These are phyloP conservation scores for Menidia beryllina DNA, from an alignment of 2,113 vertebrate genomes.

Conservation along the genomic window DNA sequence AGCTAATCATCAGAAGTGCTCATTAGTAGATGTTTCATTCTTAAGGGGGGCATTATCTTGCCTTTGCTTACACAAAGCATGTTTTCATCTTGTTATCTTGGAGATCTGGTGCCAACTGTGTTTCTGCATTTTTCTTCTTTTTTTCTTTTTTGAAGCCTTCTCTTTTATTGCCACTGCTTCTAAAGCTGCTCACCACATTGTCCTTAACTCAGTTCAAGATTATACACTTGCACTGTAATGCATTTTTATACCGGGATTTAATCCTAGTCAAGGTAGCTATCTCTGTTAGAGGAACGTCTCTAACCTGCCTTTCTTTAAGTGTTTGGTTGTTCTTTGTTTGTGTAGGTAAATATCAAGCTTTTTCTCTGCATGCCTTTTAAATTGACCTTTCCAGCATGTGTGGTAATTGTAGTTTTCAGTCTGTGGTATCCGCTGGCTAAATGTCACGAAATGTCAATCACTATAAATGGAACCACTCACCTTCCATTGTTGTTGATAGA, in stretches of 20 bases:
- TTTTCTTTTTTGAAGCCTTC: constrained; percentile 40
- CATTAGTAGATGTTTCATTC: not conserved
- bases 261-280: constrained; percentile 22
- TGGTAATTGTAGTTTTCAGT: constrained; percentile 45
- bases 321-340: constrained; percentile 25
- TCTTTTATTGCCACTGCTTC: constrained; percentile 58
- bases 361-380: constrained; percentile 63
- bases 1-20: constrained; percentile 49
- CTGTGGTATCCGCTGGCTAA: constrained; percentile 49
- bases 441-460: constrained; percentile 45
- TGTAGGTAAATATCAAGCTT: constrained; percentile 29
- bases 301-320: constrained; percentile 1
- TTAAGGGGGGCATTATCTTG: constrained; percentile 21
- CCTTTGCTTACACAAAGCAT: constrained; percentile 29
- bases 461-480: constrained; percentile 57
- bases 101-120: constrained; percentile 11
- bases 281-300: constrained; percentile 24
- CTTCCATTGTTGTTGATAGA: constrained; percentile 27
- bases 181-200: constrained; percentile 68
- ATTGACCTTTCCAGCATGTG: constrained; percentile 38
- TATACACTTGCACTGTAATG: constrained; percentile 13
- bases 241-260: constrained; percentile 7
- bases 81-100: constrained; percentile 23
- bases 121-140: constrained; percentile 26
- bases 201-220: constrained; percentile 44